These are phyloP conservation scores for Sitta carolinensis DNA, from an alignment of 2,797 vertebrate genomes.

Conservation along the genomic window DNA sequence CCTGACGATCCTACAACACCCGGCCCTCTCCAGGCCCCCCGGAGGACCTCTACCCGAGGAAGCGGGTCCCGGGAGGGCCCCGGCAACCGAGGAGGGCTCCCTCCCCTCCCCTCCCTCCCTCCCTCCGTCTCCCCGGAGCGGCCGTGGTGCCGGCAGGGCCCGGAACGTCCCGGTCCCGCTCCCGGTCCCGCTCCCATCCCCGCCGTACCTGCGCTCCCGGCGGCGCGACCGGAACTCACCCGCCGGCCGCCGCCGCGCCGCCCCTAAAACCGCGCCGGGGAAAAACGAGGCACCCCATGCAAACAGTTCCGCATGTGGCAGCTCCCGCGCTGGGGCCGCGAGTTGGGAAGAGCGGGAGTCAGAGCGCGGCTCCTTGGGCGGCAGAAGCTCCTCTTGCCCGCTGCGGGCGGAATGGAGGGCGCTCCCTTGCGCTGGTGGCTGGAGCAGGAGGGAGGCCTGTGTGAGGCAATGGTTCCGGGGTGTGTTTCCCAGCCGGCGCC, in stretches of 20 bases:
- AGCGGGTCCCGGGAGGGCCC: too few relatives aligned
- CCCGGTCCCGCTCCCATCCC: neutral
- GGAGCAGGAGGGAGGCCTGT: accelerated
- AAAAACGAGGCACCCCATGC: accelerated
- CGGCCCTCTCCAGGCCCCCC: neutral
- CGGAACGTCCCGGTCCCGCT: too few relatives aligned
- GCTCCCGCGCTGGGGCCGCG: accelerated
- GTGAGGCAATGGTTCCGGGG: neutral
- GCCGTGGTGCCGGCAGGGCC: neutral
- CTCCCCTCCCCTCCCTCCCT: too few relatives aligned
- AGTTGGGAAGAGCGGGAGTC: accelerated
- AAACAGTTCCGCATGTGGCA: accelerated
- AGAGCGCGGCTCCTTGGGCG: accelerated
- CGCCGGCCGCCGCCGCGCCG: accelerated
- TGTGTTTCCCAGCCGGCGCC: neutral
- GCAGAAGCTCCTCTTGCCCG: accelerated
- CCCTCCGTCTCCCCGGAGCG: too few relatives aligned
- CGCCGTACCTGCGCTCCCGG: neutral
- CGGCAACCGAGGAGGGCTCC: too few relatives aligned
- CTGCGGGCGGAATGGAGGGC: accelerated
- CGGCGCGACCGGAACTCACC: neutral
- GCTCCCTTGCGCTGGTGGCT: accelerated
- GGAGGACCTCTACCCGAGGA: neutral
- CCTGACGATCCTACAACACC: accelerated
- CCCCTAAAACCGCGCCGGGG: accelerated